These are phyloP conservation scores for Erythrocercus mccallii DNA, from an alignment of 2,113 vertebrate genomes.

Conservation along the genomic window DNA sequence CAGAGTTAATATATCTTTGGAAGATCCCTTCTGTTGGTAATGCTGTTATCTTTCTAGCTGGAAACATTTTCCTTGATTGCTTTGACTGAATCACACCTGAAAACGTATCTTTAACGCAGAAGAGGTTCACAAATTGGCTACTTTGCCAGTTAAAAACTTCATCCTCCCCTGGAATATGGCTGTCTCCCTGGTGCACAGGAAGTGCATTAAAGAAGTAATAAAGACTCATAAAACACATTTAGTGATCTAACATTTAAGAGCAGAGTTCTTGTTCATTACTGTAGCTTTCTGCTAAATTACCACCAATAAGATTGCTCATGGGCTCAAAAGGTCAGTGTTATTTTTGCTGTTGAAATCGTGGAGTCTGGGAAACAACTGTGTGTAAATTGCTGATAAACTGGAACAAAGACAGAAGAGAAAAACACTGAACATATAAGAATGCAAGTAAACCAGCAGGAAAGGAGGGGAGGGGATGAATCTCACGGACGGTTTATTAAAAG, in stretches of 20 bases:
- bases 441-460: slow-evolving; percentile 62
- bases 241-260: slow-evolving; percentile 34
- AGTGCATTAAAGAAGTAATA: slow-evolving; percentile 30
- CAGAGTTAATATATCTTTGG: neutral
- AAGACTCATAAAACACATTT: slow-evolving; percentile 21
- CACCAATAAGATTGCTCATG: slow-evolving; percentile 8
- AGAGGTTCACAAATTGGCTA: neutral
- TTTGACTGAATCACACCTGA: neutral
- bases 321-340: slow-evolving; percentile 61
- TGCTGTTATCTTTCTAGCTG: neutral
- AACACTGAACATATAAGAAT: slow-evolving; percentile 58
- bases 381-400: slow-evolving; percentile 66
- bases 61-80: neutral
- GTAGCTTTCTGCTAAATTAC: slow-evolving; percentile 54
- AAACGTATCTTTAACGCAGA: neutral
- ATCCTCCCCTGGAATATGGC: neutral
- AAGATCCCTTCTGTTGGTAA: neutral
- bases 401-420: slow-evolving; percentile 59
- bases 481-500: slow-evolving; percentile 62
- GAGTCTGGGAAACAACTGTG: slow-evolving; percentile 62
- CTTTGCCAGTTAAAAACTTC: neutral
- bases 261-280: slow-evolving; percentile 11
- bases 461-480: slow-evolving; percentile 60
- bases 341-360: slow-evolving; percentile 50
- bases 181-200: slow-evolving; percentile 18